Evolutionary conservation across 2,797 vertebrate species (phyloP).

Genomic region (Eremophila alpestris): DNA sequence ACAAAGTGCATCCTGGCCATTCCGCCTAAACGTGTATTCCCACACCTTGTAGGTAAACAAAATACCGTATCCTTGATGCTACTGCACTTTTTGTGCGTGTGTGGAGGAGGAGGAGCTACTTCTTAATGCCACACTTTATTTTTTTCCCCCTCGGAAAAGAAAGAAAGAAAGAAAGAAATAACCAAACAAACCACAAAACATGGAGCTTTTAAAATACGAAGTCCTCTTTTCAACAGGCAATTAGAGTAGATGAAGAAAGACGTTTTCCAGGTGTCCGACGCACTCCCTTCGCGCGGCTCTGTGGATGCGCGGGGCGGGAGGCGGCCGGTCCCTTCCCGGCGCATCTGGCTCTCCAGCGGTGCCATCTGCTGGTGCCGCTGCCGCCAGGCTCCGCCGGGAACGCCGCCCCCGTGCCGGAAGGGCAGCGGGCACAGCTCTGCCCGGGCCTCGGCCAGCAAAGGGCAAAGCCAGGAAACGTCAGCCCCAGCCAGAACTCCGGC

Average conservation of each 20-base stretch:
- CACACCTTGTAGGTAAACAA: neutral
- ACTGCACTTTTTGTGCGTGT: rapidly evolving
- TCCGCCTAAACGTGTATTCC: too few species aligned
- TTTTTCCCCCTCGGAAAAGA: rapidly evolving
- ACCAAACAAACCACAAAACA: too few species aligned
- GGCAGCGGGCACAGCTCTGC: neutral
- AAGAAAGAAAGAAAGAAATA: rapidly evolving
- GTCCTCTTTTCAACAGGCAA: neutral
- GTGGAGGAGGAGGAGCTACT: rapidly evolving
- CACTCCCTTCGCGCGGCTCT: rapidly evolving
- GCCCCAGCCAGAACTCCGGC: rapidly evolving
- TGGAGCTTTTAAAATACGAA: neutral
- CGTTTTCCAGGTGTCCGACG: rapidly evolving
- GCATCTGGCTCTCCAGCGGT: conserved; percentile 24
- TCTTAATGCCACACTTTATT: too few species aligned
- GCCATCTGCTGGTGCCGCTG: conserved; percentile 71
- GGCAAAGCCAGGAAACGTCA: neutral
- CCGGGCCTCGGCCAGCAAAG: neutral
- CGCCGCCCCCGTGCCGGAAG: neutral
- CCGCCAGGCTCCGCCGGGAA: neutral
- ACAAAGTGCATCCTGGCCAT: rapidly evolving
- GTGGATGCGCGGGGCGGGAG: neutral
- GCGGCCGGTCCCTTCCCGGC: neutral
- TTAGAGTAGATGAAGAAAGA: neutral
- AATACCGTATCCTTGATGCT: rapidly evolving